Conservation (phyloP, 2,797 vertebrate genomes). For the Pelobates cultripes region DNA sequence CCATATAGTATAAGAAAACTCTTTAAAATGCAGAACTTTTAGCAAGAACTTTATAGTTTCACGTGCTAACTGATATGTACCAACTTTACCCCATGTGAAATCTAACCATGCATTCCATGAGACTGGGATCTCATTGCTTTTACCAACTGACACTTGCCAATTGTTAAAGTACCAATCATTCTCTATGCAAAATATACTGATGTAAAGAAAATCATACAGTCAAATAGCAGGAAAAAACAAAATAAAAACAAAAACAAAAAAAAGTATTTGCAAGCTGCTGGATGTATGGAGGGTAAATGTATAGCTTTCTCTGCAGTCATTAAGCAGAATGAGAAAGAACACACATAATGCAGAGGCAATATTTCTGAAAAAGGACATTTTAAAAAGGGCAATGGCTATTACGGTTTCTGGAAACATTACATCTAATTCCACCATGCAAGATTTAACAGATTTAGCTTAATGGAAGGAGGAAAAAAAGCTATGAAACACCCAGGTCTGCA, state of each 20-base stretch:
- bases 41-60: too few species aligned
- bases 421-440: slow-evolving; percentile 60
- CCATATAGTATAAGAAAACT: too few species aligned
- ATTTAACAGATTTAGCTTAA: slow-evolving; percentile 52
- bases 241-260: slow-evolving; percentile 14
- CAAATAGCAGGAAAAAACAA: neutral
- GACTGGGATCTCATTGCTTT: neutral
- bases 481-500: slow-evolving; percentile 45
- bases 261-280: neutral
- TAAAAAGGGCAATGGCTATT: slow-evolving; percentile 65
- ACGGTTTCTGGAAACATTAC: slow-evolving; percentile 58
- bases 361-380: slow-evolving; percentile 57
- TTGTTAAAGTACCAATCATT: neutral
- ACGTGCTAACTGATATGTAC: too few species aligned
- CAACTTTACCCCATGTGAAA: too few species aligned
- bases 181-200: slow-evolving; percentile 9
- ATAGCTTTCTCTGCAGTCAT: slow-evolving; percentile 30
- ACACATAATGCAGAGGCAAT: slow-evolving; percentile 44
- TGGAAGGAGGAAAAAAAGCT: slow-evolving; percentile 37
- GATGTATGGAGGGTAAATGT: neutral
- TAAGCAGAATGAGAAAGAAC: slow-evolving; percentile 47
- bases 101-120: too few species aligned
- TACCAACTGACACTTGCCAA: neutral
- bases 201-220: neutral
- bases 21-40: too few species aligned